These are phyloP conservation scores for Ageneiosus marmoratus DNA, from an alignment of 2,113 vertebrate genomes.

Conservation along the genomic window DNA sequence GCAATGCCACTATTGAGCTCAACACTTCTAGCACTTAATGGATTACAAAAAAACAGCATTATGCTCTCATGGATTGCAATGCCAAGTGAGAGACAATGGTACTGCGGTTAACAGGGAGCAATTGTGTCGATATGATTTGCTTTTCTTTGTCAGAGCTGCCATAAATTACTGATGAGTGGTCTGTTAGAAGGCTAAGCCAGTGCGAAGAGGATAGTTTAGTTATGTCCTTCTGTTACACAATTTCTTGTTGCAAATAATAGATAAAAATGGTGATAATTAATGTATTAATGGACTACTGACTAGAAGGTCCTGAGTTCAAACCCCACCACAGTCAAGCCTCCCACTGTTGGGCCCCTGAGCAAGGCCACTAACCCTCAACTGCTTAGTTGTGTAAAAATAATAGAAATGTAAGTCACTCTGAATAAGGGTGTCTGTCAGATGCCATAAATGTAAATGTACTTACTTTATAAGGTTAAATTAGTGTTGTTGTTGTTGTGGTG, in stretches of 20 bases:
- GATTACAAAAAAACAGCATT: no score
- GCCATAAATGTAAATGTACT: no score
- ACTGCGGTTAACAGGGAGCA: not conserved
- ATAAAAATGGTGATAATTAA: not conserved
- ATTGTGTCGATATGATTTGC: not conserved
- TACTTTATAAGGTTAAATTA: not conserved
- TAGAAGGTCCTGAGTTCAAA: no score
- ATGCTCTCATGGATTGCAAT: not conserved
- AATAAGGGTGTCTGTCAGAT: not conserved
- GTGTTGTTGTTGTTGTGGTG: not conserved
- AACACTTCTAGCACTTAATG: constrained; percentile 19
- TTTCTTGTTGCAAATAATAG: not conserved
- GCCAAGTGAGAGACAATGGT: not conserved
- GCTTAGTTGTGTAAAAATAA: no score
- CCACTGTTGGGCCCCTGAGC: no score
- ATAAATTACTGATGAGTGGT: not conserved
- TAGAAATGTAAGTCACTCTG: no score
- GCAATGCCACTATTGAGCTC: constrained; percentile 43
- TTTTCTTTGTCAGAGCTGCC: not conserved
- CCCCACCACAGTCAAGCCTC: no score
- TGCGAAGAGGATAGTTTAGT: not conserved
- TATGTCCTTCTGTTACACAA: not conserved
- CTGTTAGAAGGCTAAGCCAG: not conserved
- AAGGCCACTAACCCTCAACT: no score
- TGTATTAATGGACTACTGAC: no score